phyloP scores from a whole-genome alignment of 2,888 invertebrate species.

The Diogma glabrata region DNA sequence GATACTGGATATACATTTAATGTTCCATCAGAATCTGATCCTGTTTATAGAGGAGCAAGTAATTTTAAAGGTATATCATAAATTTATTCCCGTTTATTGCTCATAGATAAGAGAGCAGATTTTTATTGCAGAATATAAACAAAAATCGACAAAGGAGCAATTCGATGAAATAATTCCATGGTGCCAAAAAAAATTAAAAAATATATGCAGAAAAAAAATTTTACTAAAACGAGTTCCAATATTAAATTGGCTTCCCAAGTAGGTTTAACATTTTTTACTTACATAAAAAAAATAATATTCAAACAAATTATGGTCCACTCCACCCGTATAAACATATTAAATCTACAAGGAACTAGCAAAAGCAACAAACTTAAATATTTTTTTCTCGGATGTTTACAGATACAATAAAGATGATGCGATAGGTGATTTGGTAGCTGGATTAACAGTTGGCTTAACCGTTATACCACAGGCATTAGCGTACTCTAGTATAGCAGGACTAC shows the following conservation, averaged over 20 bases:
- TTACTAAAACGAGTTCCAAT: slow-evolving; percentile 66
- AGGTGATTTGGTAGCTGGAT: slow-evolving; percentile 81
- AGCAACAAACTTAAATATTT: too few relatives aligned
- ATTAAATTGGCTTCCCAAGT: slow-evolving; percentile 62
- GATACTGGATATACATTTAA: slow-evolving; percentile 12
- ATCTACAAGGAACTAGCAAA: too few relatives aligned
- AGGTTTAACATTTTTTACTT: slow-evolving; percentile 19
- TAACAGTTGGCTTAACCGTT: slow-evolving; percentile 63
- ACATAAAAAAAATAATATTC: too few relatives aligned
- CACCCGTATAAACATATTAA: too few relatives aligned
- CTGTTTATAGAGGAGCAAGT: slow-evolving; percentile 27
- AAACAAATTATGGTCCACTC: too few relatives aligned
- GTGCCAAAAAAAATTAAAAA: slow-evolving; percentile 35
- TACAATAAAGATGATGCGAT: slow-evolving; percentile 62
- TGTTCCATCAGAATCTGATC: slow-evolving; percentile 21
- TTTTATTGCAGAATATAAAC: slow-evolving; percentile 37
- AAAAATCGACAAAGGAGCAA: slow-evolving; percentile 24
- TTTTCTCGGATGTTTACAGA: slow-evolving; percentile 24
- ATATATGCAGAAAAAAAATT: slow-evolving; percentile 54
- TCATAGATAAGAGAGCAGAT: slow-evolving; percentile 15
- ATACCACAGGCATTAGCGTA: slow-evolving; percentile 76
- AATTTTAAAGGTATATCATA: not conserved
- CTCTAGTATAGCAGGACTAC: slow-evolving; percentile 66
- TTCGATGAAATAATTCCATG: slow-evolving; percentile 24
- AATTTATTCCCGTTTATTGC: not conserved